These are phyloP conservation scores for Drosophila pachea DNA, from an alignment of 1,140 invertebrate genomes.

Conservation along the genomic window DNA sequence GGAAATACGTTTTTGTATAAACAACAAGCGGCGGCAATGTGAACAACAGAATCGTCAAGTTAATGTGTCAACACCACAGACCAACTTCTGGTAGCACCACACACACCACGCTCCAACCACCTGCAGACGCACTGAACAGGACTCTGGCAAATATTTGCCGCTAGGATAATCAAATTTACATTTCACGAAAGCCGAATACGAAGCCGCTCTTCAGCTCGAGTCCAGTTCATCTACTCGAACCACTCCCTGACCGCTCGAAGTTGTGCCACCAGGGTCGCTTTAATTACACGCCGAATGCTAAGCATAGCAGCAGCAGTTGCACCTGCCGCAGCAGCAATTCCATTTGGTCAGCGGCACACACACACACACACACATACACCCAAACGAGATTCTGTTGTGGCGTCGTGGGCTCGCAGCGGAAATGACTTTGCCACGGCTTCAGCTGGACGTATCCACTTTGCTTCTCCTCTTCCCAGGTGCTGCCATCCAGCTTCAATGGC, in stretches of 20 bases:
- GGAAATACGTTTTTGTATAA: conserved; percentile 35
- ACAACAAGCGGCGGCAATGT: conserved; percentile 57
- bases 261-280: conserved; percentile 7
- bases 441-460: not conserved
- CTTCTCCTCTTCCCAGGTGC: not conserved
- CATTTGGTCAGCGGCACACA: conserved; percentile 50
- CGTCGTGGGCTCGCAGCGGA: conserved; percentile 48
- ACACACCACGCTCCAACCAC: not conserved
- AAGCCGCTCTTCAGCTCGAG: conserved; percentile 19
- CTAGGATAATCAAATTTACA: conserved; percentile 75
- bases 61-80: conserved; percentile 64
- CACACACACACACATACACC: conserved; percentile 1
- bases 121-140: conserved; percentile 14
- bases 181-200: conserved; percentile 64
- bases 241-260: too few relatives aligned
- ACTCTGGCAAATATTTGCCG: conserved; percentile 64
- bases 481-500: not conserved
- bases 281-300: conserved; percentile 60
- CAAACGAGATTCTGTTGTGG: not conserved
- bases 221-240: conserved; percentile 5
- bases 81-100: not conserved
- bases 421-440: conserved; percentile 54
- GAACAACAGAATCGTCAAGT: conserved; percentile 68
- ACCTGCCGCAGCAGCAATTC: conserved; percentile 58
- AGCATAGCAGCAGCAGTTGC: conserved; percentile 29